Base-by-base conservation (phyloP, 2,113 vertebrate genomes). In the Abramis brama region DNA sequence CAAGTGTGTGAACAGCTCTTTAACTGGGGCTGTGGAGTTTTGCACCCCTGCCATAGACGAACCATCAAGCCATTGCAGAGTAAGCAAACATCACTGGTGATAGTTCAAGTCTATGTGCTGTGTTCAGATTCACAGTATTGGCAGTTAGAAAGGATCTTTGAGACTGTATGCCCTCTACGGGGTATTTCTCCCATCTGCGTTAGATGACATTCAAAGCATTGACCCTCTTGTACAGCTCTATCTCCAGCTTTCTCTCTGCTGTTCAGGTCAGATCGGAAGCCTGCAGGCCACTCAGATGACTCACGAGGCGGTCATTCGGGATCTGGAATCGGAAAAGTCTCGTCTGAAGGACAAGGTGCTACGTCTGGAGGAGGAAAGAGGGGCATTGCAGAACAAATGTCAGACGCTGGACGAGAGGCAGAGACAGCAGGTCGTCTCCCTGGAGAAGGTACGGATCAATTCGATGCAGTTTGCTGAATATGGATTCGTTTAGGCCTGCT, bases 251-350 rank as follows among this genome's bases (percentile, higher is more conserved):
- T 62, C 66, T 50, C 13, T 60, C 15, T 74, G 68, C 17, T 21
- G 25, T 36, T 21, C 90, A 99, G 98, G 98, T 95, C 97, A 99
- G 89, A 99, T 99, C 86, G 98, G 98, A 93, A 98, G 96, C 93
- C 97, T 99, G 89, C 97, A 99, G 94, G 98, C 97, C 92, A 97
- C 97, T 80, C 97, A 99, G 87, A 97, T 99, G 96, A 98, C 96
- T 91, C 97, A 99, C 89, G 98, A 99, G 88, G 97, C 98, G 57
- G 97, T 97, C 90, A 98, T 99, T 92, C 95, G 97, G 91, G 97
- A 99, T 92, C 93, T 99, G 93, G 97, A 99, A 94, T 98, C 96
- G n/a, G 97, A 99, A 94, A 97, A 97, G 68, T 96, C 94, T 86
- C 96, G 95, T 84, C 94, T 97, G 93, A 97, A 96, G 91, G 98